Evolutionary conservation across 2,797 vertebrate genomes (phyloP), one percentile per base, ranked within the genome.

Genomic region (Lindbergichthys nudifrons): DNA sequence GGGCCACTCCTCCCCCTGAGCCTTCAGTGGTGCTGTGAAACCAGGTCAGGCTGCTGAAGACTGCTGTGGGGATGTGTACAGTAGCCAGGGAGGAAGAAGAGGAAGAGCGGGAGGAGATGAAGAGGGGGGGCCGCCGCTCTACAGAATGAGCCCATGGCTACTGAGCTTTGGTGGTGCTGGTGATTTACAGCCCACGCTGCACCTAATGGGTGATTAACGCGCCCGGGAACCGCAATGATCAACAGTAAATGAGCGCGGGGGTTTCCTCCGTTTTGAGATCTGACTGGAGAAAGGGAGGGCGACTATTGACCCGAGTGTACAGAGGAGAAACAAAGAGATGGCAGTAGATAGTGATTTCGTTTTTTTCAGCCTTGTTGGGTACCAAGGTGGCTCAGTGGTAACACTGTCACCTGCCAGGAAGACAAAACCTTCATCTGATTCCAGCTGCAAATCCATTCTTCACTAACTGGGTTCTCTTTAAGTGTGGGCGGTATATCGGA

Each of bases 1-100:
- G 76, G 62, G 66, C 32, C 70, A 47, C 74, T 51, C 77, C 76
- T n/a, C 64, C 70, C 70, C 52, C 16, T 9, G n/a, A 15, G 77
- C 84, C 78, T 82, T 36, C 53, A 86, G 82, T 71, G 82, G 80
- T 81, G 77, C 79, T 80, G 77, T 73, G 81, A 91, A 93, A 91
- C 81, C 89, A 91, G 90, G 91, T 93, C 91, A 92, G 71, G 74
- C 80, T 84, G 41, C 52, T 16, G 59, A 79, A 62, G 71, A 56
- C 69, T 69, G 74, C 85, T 70, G 65, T 63, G 74, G 70, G 78
- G 72, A 79, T 85, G 76, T 73, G 83, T 80, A 83, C 79, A 80
- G 72, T 69, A 82, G 82, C 77, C 70, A 82, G 47, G 47, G 56
- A 61, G 59, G 77, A 73, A 65, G 79, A 60, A 41, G 80, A 53